Evolutionary conservation across 2,888 invertebrate species (phyloP).

Genomic region (Caenorhabditis auriculariae): DNA sequence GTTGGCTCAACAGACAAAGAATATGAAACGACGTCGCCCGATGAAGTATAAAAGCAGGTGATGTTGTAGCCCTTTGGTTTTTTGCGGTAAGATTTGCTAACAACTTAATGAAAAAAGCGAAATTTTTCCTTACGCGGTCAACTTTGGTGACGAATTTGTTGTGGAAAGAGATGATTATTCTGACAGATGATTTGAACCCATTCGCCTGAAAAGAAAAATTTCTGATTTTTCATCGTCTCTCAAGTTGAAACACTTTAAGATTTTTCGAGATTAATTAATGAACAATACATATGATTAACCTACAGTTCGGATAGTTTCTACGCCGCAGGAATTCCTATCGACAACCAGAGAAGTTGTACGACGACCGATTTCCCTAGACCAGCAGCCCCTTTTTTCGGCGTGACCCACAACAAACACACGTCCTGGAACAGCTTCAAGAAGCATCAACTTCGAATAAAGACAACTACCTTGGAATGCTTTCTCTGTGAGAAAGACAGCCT

Average conservation of each 20-base stretch:
- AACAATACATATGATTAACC: not conserved
- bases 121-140: constrained; percentile 39
- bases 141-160: constrained; percentile 62
- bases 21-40: constrained; percentile 62
- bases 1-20: constrained; percentile 55
- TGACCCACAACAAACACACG: constrained; percentile 61
- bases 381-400: constrained; percentile 56
- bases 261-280: too few relatives aligned
- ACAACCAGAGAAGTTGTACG: constrained; percentile 57
- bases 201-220: constrained; percentile 40
- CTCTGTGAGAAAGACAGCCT: constrained; percentile 60
- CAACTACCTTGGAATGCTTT: constrained; percentile 36
- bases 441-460: not conserved
- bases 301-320: constrained; percentile 56
- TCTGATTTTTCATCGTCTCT: not conserved
- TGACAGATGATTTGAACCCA: constrained; percentile 59
- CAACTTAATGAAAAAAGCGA: not conserved
- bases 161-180: constrained; percentile 63
- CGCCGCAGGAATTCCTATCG: constrained; percentile 56
- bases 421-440: constrained; percentile 50
- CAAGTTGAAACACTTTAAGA: too few relatives aligned
- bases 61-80: constrained; percentile 36
- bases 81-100: not conserved
- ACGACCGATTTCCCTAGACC: constrained; percentile 52
- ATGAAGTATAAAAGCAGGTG: constrained; percentile 45